Percentiles rank a stretch among this genome's conserved stretches.
Evolutionary conservation across 2,888 invertebrate species (phyloP).

Genomic region (Dromius quadrimaculatus): DNA sequence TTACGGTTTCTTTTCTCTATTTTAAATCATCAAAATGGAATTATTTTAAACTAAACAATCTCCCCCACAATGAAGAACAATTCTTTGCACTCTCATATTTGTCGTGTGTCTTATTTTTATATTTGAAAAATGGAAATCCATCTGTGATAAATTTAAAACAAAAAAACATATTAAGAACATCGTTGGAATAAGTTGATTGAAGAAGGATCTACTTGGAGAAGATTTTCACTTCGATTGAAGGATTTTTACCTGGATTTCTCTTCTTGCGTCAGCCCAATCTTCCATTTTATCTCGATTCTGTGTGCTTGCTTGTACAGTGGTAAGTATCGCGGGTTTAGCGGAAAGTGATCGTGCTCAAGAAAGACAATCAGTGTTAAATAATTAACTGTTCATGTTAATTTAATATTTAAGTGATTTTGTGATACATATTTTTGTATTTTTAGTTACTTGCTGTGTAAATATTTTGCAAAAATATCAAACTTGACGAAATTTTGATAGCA

Average conservation of each 20-base stretch:
- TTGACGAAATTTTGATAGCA: neutral
- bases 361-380: conserved; percentile 8
- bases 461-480: conserved; percentile 38
- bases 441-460: conserved; percentile 32
- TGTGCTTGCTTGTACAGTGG: conserved; percentile 59
- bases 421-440: conserved; percentile 25
- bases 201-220: conserved; percentile 1
- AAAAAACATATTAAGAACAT: neutral
- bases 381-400: conserved; percentile 7
- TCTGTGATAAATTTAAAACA: conserved; percentile 29
- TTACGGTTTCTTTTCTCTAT: too few species aligned
- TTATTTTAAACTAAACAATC: too few species aligned
- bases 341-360: conserved; percentile 10
- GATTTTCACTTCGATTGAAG: conserved; percentile 9
- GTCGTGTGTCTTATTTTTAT: too few species aligned
- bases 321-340: conserved; percentile 54
- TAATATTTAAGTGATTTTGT: conserved; percentile 14
- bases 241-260: conserved; percentile 13
- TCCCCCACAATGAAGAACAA: too few species aligned
- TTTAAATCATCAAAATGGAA: too few species aligned
- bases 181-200: conserved; percentile 2
- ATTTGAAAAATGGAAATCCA: conserved; percentile 12
- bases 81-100: too few species aligned
- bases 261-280: conserved; percentile 65
- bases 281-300: conserved; percentile 60